Base-by-base conservation (phyloP, 2,888 invertebrate genomes). In the Caenorhabditis sulstoni region DNA sequence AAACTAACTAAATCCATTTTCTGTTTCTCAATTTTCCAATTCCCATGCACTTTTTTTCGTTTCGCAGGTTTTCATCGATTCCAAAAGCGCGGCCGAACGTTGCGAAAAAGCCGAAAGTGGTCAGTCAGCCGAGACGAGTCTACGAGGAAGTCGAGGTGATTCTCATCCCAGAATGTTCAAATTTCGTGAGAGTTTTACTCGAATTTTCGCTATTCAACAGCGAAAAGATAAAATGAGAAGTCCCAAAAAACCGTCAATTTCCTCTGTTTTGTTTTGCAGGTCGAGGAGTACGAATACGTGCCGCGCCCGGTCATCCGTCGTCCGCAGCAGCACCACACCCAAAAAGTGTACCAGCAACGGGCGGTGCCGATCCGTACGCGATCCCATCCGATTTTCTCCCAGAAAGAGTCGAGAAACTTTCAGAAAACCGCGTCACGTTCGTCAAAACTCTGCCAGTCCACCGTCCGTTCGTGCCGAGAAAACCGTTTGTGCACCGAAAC, bases 401-500 rank as follows among this genome's bases (percentile, higher is more conserved):
- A 3, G 29, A 49, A 47, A 14, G 1, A 49, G 41, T 14, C 9
- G 9, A 37, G 23, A 59, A 20, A 7, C 1, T 62, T 73, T 23
- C 53, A 78, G 78, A 78, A 37, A 71, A 50, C 37, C 78, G 78
- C n/a, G 53, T 78, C 4, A 52, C 66, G 1, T 78, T 70, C n/a
- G 59, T 80, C n/a, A 70, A 62, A 5, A 23, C 66, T 5, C 49
- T 49, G 2, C 77, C 77, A 11, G 50, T 58, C 7, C 50, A 67
- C 29, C 45, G 52, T 37, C 9, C 9, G 4, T 65, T 73, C 62
- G 35, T 18, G 1, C 65, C 23, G 50, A 58, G n/a, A n/a, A 68
- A 50, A 20, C 59, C 50, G 22, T 68, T 29, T 29, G 29, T 29
- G 29, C 29, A 29, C n/a, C n/a, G n/a, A 7, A 29, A 29, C 4